phyloP scores from a whole-genome alignment of 2,797 vertebrate genomes.

The Acanthornis magna region DNA sequence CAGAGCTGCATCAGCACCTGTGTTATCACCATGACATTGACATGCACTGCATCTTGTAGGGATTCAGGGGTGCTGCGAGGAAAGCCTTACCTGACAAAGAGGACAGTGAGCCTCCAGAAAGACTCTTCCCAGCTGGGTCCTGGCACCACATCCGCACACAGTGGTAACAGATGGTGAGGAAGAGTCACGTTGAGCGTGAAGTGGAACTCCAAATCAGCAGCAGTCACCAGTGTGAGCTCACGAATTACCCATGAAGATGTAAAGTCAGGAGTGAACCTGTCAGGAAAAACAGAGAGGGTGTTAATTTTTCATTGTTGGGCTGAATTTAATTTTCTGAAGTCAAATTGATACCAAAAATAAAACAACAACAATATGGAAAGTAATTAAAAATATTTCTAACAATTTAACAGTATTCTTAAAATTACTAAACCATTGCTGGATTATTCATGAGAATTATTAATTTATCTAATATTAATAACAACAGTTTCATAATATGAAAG shows the following conservation, averaged over 20 bases:
- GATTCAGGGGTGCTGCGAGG: not conserved
- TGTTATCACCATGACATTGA: not conserved
- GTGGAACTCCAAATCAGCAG: conserved; percentile 85
- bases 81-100: conserved; percentile 87
- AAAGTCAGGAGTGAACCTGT: conserved; percentile 96
- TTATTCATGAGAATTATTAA: not conserved
- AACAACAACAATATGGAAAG: not conserved
- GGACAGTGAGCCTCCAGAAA: conserved; percentile 91
- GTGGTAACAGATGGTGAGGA: conserved; percentile 93
- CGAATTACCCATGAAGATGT: conserved; percentile 98
- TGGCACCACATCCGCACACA: conserved; percentile 94
- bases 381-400: not conserved
- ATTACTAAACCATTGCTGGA: not conserved
- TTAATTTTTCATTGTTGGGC: not conserved
- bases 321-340: not conserved
- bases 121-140: conserved; percentile 97
- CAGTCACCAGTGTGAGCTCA: conserved; percentile 88
- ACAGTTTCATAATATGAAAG: not conserved
- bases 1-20: not conserved
- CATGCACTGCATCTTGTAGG: not conserved
- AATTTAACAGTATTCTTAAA: not conserved
- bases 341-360: not conserved
- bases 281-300: not conserved
- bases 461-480: not conserved
- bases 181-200: conserved; percentile 97